Base-by-base conservation (phyloP, 2,888 invertebrate species). In the Sphaerophoria rueppellii region DNA sequence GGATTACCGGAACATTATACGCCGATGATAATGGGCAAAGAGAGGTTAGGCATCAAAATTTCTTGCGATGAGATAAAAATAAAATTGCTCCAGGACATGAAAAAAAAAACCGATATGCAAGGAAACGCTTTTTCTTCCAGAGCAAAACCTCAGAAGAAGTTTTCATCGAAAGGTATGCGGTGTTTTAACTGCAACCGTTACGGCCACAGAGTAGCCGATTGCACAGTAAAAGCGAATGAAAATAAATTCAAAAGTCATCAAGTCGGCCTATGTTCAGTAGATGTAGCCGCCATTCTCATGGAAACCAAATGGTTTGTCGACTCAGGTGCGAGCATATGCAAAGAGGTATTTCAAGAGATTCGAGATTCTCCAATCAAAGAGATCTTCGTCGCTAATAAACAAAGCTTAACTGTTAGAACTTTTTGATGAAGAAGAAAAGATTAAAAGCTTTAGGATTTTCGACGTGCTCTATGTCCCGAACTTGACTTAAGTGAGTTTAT, bases 141-240 rank as follows among this genome's bases (percentile, higher is more conserved):
- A 12, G 32, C 32, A 40, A 43, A 69, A 0, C 35, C 35, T 37
- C 7, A 57, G 7, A 46, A 70, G 46, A 67, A 43, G n/a, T 2
- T n/a, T 6, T 32, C 7, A 4, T 58, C 48, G 0, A 58, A 40
- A 32, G 58, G 50, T 16, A 35, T 71, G 14, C 4, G 71, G 0
- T 71, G 58, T 50, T 71, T 58, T 37, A 48, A 37, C 37, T 71
- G 71, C 9, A 58, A 71, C 58, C 58, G 70, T n/a, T 50, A 11
- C 48, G 57, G 57, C 5, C 46, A 70, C 16, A 16, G 34, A 35
- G 71, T 50, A 7, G 48, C 35, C 12, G 71, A 71, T 1, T 70
- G 70, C 34, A 16, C 24, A 48, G 34, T 43, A 0, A 54, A 55
- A 55, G n/a, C n/a, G n/a, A 9, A 6, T 1, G 43, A 55, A 50